These are phyloP conservation scores for Cephus sareptanus DNA, from an alignment of 2,888 invertebrate species.

Conservation along the genomic window DNA sequence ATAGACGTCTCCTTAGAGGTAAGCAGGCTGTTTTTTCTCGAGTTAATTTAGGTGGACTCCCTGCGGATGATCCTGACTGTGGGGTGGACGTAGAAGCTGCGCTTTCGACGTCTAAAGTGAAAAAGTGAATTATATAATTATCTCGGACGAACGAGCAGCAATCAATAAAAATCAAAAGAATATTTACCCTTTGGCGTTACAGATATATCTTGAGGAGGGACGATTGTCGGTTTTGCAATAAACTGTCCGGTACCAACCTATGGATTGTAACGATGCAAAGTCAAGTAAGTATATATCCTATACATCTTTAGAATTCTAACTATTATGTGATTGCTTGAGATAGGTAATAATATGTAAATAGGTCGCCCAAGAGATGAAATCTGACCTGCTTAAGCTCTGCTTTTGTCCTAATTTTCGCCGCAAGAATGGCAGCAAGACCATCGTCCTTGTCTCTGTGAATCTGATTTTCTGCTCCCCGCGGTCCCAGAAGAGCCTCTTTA, in stretches of 20 bases:
- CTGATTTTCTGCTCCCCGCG: slow-evolving; percentile 56
- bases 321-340: neutral
- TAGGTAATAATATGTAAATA: neutral
- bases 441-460: slow-evolving; percentile 65
- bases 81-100: slow-evolving; percentile 58
- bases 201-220: slow-evolving; percentile 45
- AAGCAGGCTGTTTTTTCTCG: slow-evolving; percentile 62
- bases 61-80: slow-evolving; percentile 53
- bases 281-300: neutral
- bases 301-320: neutral
- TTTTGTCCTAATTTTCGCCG: slow-evolving; percentile 85
- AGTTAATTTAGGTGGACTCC: slow-evolving; percentile 67
- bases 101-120: slow-evolving; percentile 30
- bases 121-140: neutral
- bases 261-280: neutral
- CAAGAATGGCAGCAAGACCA: slow-evolving; percentile 72
- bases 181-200: slow-evolving; percentile 53
- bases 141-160: neutral
- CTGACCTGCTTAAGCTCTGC: slow-evolving; percentile 78
- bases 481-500: slow-evolving; percentile 54
- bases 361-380: neutral
- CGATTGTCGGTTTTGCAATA: slow-evolving; percentile 42
- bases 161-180: neutral
- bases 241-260: slow-evolving; percentile 57
- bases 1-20: slow-evolving; percentile 68